Percentiles rank a stretch among this genome's conserved stretches.
Conservation (phyloP, 2,797 vertebrate genomes). For the Clarias fuscus region DNA sequence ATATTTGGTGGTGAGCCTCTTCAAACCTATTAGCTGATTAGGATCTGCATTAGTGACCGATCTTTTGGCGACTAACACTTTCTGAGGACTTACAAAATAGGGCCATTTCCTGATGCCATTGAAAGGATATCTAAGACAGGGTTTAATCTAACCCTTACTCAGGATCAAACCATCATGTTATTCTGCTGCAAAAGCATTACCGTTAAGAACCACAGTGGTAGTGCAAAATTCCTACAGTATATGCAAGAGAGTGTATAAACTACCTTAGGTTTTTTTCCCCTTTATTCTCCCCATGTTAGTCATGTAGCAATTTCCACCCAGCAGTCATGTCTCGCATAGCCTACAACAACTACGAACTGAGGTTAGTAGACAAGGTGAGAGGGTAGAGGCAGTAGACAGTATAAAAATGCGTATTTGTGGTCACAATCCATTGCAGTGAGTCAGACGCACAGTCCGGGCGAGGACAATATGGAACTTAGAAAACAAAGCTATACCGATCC, state of each 20-base stretch:
- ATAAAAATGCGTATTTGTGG: background rate
- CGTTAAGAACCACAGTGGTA: background rate
- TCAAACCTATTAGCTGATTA: slow-evolving; percentile 39
- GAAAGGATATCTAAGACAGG: background rate
- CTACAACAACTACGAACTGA: background rate
- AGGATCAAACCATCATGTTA: background rate
- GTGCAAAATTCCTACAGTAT: background rate
- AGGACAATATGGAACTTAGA: background rate
- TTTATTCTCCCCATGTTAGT: background rate
- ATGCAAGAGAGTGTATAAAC: background rate
- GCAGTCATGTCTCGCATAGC: background rate
- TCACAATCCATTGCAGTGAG: background rate
- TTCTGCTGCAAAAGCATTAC: background rate
- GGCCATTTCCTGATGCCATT: background rate
- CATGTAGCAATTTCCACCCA: background rate
- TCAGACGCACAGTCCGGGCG: background rate
- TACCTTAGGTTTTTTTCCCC: background rate
- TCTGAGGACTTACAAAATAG: background rate
- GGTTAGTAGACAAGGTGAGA: background rate
- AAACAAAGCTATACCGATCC: background rate
- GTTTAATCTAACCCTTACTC: background rate
- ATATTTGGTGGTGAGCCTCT: background rate
- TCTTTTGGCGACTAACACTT: slow-evolving; percentile 17
- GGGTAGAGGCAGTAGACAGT: background rate
- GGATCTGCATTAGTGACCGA: background rate